Conservation (phyloP, 2,113 vertebrate species). For the Pseudorectes ferrugineus region DNA sequence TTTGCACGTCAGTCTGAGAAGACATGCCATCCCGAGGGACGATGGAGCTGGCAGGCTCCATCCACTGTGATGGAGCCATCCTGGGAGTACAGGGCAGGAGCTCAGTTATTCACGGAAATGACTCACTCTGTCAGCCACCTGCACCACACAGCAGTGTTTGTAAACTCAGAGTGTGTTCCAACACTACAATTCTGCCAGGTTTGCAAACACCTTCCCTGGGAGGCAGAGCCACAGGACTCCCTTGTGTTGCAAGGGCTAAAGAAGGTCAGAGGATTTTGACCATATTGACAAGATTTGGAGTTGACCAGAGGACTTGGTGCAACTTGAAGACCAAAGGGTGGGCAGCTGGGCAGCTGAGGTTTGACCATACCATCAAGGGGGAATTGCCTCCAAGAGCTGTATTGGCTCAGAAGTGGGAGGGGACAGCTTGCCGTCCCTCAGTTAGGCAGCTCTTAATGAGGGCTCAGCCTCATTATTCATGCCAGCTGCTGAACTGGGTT, state of each 20-base stretch:
- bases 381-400: not conserved
- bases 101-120: rapidly evolving
- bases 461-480: not conserved
- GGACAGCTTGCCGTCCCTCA: too few relatives aligned
- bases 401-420: not conserved
- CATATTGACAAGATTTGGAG: not conserved
- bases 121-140: not conserved
- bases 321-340: not conserved
- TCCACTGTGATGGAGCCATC: rapidly evolving
- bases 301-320: rapidly evolving
- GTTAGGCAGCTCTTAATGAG: rapidly evolving
- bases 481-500: not conserved
- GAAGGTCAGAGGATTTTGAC: not conserved
- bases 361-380: too few relatives aligned
- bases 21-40: not conserved
- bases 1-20: not conserved
- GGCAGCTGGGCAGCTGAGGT: not conserved
- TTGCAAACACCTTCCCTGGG: not conserved
- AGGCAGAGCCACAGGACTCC: not conserved
- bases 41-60: not conserved
- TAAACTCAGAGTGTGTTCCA: rapidly evolving
- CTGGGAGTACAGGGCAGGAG: not conserved
- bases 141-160: not conserved
- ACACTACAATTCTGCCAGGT: rapidly evolving
- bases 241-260: not conserved